phyloP scores from a whole-genome alignment of 2,888 invertebrate genomes.

The Parnassius smintheus region DNA sequence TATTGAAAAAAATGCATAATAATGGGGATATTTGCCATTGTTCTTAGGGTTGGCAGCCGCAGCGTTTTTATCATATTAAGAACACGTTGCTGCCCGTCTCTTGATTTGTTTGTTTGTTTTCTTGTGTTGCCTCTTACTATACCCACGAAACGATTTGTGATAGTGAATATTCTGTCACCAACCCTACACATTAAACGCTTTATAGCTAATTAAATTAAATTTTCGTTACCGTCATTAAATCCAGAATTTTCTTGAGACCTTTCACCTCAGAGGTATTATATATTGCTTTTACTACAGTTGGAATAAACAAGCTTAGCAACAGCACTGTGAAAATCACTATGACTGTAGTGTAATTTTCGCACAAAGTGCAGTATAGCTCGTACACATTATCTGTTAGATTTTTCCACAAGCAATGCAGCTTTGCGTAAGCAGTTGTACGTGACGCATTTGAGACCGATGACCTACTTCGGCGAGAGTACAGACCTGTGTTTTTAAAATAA shows the following conservation, averaged over 20 bases:
- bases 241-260: conserved; percentile 50
- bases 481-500: conserved; percentile 9
- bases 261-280: conserved; percentile 51
- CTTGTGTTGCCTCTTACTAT: no score
- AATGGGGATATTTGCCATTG: no score
- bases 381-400: conserved; percentile 1
- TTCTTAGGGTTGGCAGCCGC: no score
- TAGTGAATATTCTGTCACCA: no score
- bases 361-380: neutral
- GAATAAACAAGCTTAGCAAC: conserved; percentile 49
- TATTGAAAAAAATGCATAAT: no score
- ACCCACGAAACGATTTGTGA: no score
- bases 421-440: neutral
- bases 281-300: conserved; percentile 53
- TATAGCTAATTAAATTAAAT: neutral
- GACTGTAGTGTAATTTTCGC: conserved; percentile 41
- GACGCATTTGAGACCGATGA: neutral
- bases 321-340: conserved; percentile 49
- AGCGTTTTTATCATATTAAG: no score
- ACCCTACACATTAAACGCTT: no score
- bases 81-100: no score
- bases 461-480: conserved; percentile 5
- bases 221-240: conserved; percentile 50
- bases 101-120: no score
- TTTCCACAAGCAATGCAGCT: conserved; percentile 1